A percentile compares a stretch with the other conserved stretches of the same genome.
phyloP scores from a whole-genome alignment of 2,888 invertebrate species.

The Pseudoips prasinana region DNA sequence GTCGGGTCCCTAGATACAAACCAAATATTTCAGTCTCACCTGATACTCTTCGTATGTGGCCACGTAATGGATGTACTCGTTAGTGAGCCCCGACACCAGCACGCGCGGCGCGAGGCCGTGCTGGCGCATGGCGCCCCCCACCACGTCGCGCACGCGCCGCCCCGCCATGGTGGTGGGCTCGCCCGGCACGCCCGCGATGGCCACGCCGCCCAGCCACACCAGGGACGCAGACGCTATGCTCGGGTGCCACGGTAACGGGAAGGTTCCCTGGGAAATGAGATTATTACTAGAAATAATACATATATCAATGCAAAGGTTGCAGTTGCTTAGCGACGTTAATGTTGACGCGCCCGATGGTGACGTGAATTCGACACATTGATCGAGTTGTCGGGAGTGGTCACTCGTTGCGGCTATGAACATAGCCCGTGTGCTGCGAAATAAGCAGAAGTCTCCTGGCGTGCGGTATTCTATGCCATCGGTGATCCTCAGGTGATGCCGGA shows the following conservation, averaged over 20 bases:
- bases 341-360: too few relatives aligned
- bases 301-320: too few relatives aligned
- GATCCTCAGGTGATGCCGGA: too few relatives aligned
- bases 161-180: slow-evolving; percentile 96
- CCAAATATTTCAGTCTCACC: too few relatives aligned
- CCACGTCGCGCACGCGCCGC: slow-evolving; percentile 80
- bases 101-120: slow-evolving; percentile 72
- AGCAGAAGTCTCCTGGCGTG: too few relatives aligned
- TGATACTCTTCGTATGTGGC: slow-evolving; percentile 91
- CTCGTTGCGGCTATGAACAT: too few relatives aligned
- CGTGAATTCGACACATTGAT: too few relatives aligned
- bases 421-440: too few relatives aligned
- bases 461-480: too few relatives aligned
- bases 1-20: too few relatives aligned
- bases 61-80: slow-evolving; percentile 91
- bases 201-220: slow-evolving; percentile 85
- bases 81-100: slow-evolving; percentile 89
- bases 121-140: slow-evolving; percentile 60
- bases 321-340: too few relatives aligned
- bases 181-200: slow-evolving; percentile 89
- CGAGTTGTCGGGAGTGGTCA: too few relatives aligned
- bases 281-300: background rate
- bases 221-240: slow-evolving; percentile 87
- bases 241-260: slow-evolving; percentile 92
- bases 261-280: slow-evolving; percentile 49